Percentiles rank a stretch among this genome's conserved stretches.
Evolutionary conservation across 1,140 invertebrate genomes (phyloP).

Genomic region (Aporrectodea caliginosa): DNA sequence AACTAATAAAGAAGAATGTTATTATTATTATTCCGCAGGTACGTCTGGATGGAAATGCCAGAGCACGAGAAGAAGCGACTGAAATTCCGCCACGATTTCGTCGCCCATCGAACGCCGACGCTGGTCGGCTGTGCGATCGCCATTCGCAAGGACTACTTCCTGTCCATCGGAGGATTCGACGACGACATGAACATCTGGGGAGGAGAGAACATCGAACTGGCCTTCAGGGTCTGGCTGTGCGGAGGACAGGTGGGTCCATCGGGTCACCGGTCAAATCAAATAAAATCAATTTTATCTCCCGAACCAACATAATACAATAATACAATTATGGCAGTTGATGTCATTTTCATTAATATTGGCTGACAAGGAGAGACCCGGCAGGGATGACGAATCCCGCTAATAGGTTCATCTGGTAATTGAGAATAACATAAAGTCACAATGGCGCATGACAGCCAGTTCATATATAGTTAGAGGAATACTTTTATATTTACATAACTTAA

Average conservation of each 20-base stretch:
- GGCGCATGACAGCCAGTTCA: too few relatives aligned
- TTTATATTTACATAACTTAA: too few relatives aligned
- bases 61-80: slow-evolving; percentile 25
- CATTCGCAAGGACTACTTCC: slow-evolving; percentile 53
- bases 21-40: slow-evolving; percentile 16
- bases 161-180: slow-evolving; percentile 89
- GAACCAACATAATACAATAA: background rate
- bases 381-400: too few relatives aligned
- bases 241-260: slow-evolving; percentile 25
- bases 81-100: slow-evolving; percentile 7
- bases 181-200: slow-evolving; percentile 98
- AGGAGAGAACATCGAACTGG: slow-evolving; percentile 92
- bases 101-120: slow-evolving; percentile 25
- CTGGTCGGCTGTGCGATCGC: slow-evolving; percentile 32
- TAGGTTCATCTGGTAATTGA: too few relatives aligned
- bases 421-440: too few relatives aligned
- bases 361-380: too few relatives aligned
- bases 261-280: too few relatives aligned
- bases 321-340: background rate
- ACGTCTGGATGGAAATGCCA: slow-evolving; percentile 35
- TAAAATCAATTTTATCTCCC: background rate
- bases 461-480: too few relatives aligned
- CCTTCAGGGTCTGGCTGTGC: slow-evolving; percentile 95
- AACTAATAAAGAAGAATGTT: too few relatives aligned
- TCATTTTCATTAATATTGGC: slow-evolving; percentile 4